phyloP scores from a whole-genome alignment of 2,113 vertebrate genomes.

The Cygnus atratus region DNA sequence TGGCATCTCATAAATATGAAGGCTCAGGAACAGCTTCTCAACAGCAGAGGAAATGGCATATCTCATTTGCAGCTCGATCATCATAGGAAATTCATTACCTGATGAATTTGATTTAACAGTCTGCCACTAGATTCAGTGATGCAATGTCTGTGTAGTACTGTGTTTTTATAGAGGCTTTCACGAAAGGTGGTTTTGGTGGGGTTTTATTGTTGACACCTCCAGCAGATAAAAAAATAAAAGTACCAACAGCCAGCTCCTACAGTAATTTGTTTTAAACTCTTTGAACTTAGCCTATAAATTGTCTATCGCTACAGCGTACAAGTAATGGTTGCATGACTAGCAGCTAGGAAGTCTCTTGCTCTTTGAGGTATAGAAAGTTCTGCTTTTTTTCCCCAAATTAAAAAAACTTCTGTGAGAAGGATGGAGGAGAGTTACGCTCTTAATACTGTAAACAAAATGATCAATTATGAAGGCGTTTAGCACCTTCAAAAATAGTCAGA shows the following conservation, averaged over 20 bases:
- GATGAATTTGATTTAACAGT: neutral
- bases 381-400: too few species aligned
- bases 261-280: neutral
- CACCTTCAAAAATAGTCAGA: neutral
- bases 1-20: neutral
- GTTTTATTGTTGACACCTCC: neutral
- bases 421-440: neutral
- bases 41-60: rapidly evolving
- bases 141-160: neutral
- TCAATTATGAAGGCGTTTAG: neutral
- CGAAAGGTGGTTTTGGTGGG: neutral
- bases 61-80: neutral
- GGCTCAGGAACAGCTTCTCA: neutral
- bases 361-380: neutral
- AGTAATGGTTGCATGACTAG: neutral
- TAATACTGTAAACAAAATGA: neutral
- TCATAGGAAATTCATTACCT: neutral
- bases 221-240: neutral
- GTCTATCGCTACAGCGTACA: neutral
- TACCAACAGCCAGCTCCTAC: neutral
- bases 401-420: neutral
- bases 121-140: neutral
- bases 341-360: neutral
- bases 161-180: neutral
- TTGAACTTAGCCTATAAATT: neutral